Conservation (phyloP, 2,113 vertebrate species). For the Passer montanus region DNA sequence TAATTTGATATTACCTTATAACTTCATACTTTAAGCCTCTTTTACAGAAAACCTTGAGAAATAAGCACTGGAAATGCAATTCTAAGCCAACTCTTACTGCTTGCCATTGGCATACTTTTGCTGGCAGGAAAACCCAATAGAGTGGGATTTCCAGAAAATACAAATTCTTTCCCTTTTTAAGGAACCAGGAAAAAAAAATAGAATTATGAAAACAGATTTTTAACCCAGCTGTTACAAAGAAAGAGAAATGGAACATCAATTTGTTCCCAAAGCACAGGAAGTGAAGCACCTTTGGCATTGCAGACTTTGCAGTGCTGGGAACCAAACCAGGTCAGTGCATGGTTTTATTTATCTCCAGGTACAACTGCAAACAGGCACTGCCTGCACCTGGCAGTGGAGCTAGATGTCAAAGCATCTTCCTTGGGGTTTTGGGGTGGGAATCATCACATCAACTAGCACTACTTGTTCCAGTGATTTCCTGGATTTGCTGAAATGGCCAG, state of each 20-base stretch:
- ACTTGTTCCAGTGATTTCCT: neutral
- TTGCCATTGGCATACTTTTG: neutral
- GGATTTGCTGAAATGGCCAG: neutral
- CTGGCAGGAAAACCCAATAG: accelerated
- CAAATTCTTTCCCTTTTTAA: neutral
- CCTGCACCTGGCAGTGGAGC: too few species aligned
- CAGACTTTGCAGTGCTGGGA: neutral
- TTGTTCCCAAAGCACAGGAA: neutral
- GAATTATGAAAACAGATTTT: neutral
- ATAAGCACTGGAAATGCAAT: neutral
- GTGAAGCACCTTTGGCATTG: neutral
- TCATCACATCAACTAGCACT: neutral
- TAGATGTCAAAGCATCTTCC: neutral
- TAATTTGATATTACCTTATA: neutral
- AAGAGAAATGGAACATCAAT: neutral
- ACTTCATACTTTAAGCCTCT: neutral
- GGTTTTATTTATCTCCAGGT: neutral
- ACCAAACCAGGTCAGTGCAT: neutral
- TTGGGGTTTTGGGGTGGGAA: neutral
- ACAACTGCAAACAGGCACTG: neutral
- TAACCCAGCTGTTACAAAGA: neutral
- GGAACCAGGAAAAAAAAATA: neutral
- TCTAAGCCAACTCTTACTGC: neutral
- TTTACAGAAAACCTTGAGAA: neutral
- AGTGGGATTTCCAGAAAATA: neutral